phyloP scores from a whole-genome alignment of 2,797 vertebrate species.

The Thamnophis elegans region DNA sequence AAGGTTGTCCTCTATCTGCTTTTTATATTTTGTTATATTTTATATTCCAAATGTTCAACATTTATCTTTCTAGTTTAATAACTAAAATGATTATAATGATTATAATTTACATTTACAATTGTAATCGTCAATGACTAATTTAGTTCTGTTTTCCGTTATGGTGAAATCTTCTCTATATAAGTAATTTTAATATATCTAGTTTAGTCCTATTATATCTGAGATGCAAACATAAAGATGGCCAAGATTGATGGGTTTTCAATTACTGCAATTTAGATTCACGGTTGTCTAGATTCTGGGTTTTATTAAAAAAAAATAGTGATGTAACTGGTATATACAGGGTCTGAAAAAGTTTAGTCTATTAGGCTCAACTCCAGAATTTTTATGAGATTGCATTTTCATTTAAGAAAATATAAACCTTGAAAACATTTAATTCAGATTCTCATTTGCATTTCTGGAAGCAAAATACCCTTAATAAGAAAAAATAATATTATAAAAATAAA shows the following conservation, averaged over 20 bases:
- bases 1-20: neutral
- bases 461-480: neutral
- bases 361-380: slow-evolving; percentile 4
- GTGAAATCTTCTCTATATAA: neutral
- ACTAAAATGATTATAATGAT: neutral
- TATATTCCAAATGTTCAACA: neutral
- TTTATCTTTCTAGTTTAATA: neutral
- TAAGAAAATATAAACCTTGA: neutral
- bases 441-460: neutral
- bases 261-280: neutral
- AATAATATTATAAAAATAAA: neutral
- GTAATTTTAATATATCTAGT: neutral
- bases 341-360: slow-evolving; percentile 4
- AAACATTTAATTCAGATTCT: slow-evolving; percentile 2
- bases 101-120: neutral
- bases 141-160: neutral
- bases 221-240: neutral
- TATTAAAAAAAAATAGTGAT: neutral
- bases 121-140: neutral
- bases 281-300: neutral
- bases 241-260: neutral
- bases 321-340: slow-evolving; percentile 6
- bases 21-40: neutral
- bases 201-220: neutral
- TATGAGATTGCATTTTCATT: slow-evolving; percentile 17